Conservation (phyloP, 2,797 vertebrate genomes). For the Loriculus beryllinus region DNA sequence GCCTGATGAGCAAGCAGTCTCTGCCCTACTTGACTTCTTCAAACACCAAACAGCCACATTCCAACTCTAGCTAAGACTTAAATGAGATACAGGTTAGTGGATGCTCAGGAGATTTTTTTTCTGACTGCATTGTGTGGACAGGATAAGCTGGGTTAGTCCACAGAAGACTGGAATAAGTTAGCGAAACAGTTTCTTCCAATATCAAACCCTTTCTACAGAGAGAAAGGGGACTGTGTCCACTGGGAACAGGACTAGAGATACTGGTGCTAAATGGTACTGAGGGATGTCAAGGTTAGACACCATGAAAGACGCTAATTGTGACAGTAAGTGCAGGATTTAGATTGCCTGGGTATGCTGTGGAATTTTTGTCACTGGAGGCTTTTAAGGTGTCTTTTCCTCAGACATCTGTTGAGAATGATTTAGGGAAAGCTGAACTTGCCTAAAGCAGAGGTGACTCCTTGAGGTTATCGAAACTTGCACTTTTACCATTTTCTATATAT, state of each 20-base stretch:
- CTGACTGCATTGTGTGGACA: not conserved
- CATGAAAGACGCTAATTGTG: not conserved
- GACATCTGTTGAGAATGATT: not conserved
- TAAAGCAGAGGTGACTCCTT: not conserved
- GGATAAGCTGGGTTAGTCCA: not conserved
- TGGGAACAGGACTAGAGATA: not conserved
- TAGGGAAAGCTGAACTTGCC: not conserved
- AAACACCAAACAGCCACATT: not conserved
- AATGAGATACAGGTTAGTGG: not conserved
- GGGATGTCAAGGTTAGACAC: not conserved
- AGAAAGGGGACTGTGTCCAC: not conserved
- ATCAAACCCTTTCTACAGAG: not conserved
- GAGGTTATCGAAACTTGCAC: not conserved
- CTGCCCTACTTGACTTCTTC: not conserved
- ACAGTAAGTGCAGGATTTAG: not conserved
- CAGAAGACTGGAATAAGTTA: not conserved
- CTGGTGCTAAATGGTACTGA: not conserved
- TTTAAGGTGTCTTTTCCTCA: not conserved
- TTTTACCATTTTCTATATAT: not conserved
- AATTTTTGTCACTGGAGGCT: not conserved
- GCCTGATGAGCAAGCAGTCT: not conserved
- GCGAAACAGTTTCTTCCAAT: not conserved
- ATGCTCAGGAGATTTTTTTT: not conserved
- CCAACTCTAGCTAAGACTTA: accelerated
- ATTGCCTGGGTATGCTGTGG: not conserved